These are phyloP conservation scores for Dioctria linearis DNA, from an alignment of 2,888 invertebrate species.

Conservation along the genomic window DNA sequence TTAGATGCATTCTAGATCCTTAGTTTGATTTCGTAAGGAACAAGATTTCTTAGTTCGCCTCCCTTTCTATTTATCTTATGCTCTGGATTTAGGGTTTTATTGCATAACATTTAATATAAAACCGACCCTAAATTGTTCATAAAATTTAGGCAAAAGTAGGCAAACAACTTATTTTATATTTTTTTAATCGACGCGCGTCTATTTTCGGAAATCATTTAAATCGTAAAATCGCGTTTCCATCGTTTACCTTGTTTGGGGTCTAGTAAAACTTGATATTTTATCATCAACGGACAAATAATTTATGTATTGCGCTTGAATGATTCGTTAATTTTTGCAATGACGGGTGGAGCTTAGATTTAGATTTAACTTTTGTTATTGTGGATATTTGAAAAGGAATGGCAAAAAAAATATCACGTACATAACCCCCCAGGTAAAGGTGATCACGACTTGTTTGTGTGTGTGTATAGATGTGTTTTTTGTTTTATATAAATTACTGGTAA, in stretches of 20 bases:
- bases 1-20: too few relatives aligned
- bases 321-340: not conserved
- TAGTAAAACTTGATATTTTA: not conserved
- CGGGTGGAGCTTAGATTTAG: not conserved
- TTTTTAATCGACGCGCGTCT: not conserved
- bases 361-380: too few relatives aligned
- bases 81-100: too few relatives aligned
- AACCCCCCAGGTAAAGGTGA: too few relatives aligned
- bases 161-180: constrained; percentile 21
- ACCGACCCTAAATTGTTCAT: constrained; percentile 2
- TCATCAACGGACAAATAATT: not conserved
- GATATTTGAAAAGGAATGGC: too few relatives aligned
- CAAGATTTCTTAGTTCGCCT: too few relatives aligned
- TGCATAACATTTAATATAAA: not conserved
- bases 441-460: too few relatives aligned
- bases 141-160: constrained; percentile 3
- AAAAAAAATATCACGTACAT: too few relatives aligned
- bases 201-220: not conserved
- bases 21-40: too few relatives aligned
- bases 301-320: not conserved
- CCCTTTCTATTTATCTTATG: too few relatives aligned
- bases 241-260: not conserved
- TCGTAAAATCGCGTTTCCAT: not conserved
- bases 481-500: too few relatives aligned
- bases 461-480: too few relatives aligned